These are phyloP conservation scores for Nomada ferruginata DNA, from an alignment of 2,888 invertebrate species.

Conservation along the genomic window DNA sequence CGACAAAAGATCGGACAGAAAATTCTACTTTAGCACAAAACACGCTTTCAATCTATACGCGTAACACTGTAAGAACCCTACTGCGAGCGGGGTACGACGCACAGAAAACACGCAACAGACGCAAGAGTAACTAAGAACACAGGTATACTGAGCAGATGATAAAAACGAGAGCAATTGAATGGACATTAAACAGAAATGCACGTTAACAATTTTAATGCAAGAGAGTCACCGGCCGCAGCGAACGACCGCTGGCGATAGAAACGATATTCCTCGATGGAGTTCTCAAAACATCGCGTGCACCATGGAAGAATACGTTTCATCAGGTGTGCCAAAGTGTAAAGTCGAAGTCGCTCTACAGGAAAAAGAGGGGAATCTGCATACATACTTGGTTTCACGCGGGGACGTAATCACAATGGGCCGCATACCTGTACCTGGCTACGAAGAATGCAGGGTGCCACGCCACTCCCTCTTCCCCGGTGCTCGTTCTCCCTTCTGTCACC, in stretches of 20 bases:
- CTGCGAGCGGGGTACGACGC: too few relatives aligned
- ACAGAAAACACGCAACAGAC: too few relatives aligned
- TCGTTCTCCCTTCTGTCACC: constrained; percentile 6
- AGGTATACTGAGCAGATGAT: too few relatives aligned
- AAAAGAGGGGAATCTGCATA: constrained; percentile 69
- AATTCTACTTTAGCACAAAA: background rate
- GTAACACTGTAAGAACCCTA: too few relatives aligned
- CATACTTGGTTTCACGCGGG: constrained; percentile 51
- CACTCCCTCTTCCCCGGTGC: constrained; percentile 39
- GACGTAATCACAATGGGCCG: constrained; percentile 68
- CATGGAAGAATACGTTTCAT: constrained; percentile 50
- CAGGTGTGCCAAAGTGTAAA: constrained; percentile 63
- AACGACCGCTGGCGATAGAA: background rate
- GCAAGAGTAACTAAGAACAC: too few relatives aligned
- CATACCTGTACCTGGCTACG: constrained; percentile 65
- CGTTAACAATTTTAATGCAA: too few relatives aligned
- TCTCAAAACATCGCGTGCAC: constrained; percentile 34
- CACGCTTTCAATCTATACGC: background rate
- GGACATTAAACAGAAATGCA: too few relatives aligned
- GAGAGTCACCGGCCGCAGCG: too few relatives aligned
- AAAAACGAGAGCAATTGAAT: too few relatives aligned
- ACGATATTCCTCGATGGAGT: constrained; percentile 18
- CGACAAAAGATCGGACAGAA: background rate
- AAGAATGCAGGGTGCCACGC: constrained; percentile 53
- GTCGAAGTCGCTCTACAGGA: constrained; percentile 24